Conservation (phyloP, 2,888 invertebrate species). For the Mythimna lalbum region DNA sequence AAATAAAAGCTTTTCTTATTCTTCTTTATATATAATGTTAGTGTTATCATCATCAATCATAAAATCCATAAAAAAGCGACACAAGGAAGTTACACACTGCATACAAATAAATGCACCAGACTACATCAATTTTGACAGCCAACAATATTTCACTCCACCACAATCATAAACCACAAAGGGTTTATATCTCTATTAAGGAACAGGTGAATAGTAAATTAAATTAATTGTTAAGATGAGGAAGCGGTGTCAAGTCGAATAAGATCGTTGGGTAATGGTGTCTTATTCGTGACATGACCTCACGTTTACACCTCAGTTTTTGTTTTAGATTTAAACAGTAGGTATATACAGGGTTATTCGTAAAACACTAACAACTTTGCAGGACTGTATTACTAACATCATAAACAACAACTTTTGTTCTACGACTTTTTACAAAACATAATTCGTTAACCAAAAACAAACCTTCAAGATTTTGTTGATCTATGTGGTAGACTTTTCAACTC, state of each 20-base stretch:
- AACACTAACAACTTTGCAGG: too few species aligned
- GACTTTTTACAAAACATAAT: too few species aligned
- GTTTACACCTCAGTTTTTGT: conserved; percentile 59
- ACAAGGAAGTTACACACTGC: conserved; percentile 33
- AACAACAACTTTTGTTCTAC: too few species aligned
- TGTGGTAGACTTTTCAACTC: too few species aligned
- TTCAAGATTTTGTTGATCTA: too few species aligned
- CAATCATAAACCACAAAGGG: conserved; percentile 44
- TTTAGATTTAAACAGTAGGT: too few species aligned
- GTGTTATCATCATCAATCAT: background rate
- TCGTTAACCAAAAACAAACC: too few species aligned
- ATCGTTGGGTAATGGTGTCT: conserved; percentile 49
- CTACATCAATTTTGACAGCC: conserved; percentile 41
- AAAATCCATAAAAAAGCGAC: background rate
- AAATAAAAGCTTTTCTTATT: too few species aligned
- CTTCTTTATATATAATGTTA: too few species aligned
- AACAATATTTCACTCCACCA: conserved; percentile 34
- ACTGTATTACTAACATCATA: too few species aligned
- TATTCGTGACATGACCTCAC: conserved; percentile 73
- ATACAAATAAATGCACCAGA: conserved; percentile 35
- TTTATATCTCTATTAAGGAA: conserved; percentile 47
- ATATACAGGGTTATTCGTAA: too few species aligned
- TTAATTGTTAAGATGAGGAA: conserved; percentile 56
- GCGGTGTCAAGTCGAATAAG: conserved; percentile 56
- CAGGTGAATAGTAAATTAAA: conserved; percentile 46